Base-by-base conservation (phyloP, 2,113 vertebrate genomes). In the Tonatia bakeri region DNA sequence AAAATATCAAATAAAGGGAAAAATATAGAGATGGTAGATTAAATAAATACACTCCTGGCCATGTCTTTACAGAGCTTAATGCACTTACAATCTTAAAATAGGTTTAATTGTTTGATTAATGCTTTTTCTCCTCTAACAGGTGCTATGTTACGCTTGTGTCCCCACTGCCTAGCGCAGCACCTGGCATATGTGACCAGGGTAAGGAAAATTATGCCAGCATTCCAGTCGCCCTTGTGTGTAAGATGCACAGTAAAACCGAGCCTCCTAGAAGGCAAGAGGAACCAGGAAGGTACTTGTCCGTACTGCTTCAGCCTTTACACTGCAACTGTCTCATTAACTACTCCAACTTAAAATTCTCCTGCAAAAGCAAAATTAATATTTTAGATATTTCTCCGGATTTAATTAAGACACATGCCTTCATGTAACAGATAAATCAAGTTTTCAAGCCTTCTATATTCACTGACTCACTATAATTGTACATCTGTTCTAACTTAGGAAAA, bases 361-460 rank as follows among this genome's bases (percentile, higher is more conserved):
- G 26, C 73, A 69, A 81, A 95, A 59, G 40, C 22, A 94, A 75
- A 83, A 76, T 38, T 80, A 87, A 40, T 70, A 67, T 67, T 80
- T 95, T 70, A 81, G 52, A 70, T 96, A 87, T 59, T 96, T 93
- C 79, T 82, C 50, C 87, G 38, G 4, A 82, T 36, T 36, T 40
- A 86, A 92, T 10, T 64, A 92, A 90, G 33, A 89, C 20, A 38
- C 24, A 26, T 61, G 22, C 2, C n/a, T 94, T 87, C 47, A 82
- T 17, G 64, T 70, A 90, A 56, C 40, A 84, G 10, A 15, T 81
- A 7, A 97, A 33, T 72, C 85, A 87, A 65, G 33, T 47, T 40
- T 93, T 90, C 33, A 85, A 87, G 54, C 0, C 11, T 36, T 14
- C 75, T 3, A 31, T 45, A 93, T 24, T 77, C 73, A 73, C 33